These are phyloP conservation scores for Napeogenes inachia DNA, from an alignment of 2,888 invertebrate species.

Conservation along the genomic window DNA sequence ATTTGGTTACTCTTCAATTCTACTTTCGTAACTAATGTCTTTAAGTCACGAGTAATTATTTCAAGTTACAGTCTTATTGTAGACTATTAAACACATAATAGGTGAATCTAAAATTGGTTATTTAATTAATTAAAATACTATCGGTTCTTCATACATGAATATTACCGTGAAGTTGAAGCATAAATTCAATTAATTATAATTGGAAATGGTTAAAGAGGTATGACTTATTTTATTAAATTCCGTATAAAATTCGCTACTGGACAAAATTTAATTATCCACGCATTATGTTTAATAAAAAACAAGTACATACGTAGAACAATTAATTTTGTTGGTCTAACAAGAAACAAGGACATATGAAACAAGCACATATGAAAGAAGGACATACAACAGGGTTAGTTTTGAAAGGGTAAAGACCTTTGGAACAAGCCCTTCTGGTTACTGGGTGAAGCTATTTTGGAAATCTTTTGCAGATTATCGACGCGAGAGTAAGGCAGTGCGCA, in stretches of 20 bases:
- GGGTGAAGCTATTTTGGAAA: constrained; percentile 24
- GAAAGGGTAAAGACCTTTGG: constrained; percentile 21
- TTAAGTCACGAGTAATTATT: too few species aligned
- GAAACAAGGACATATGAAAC: not conserved
- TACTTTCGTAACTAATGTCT: not conserved
- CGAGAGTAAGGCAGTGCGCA: constrained; percentile 34
- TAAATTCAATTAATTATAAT: not conserved
- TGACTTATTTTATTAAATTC: not conserved
- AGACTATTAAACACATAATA: not conserved
- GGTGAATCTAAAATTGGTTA: too few species aligned
- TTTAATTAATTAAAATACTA: too few species aligned
- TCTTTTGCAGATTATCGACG: constrained; percentile 26
- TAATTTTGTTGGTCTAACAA: too few species aligned
- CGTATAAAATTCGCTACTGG: not conserved
- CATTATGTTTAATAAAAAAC: not conserved
- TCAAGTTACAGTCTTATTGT: not conserved
- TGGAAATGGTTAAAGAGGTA: not conserved
- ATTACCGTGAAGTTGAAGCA: not conserved
- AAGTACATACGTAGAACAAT: too few species aligned
- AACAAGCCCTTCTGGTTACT: constrained; percentile 13
- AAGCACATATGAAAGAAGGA: not conserved
- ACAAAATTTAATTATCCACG: not conserved
- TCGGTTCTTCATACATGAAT: too few species aligned
- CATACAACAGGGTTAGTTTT: constrained; percentile 8
- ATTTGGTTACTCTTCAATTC: not conserved